Conservation (phyloP, 2,113 vertebrate species). For the Nematolebias whitei region DNA sequence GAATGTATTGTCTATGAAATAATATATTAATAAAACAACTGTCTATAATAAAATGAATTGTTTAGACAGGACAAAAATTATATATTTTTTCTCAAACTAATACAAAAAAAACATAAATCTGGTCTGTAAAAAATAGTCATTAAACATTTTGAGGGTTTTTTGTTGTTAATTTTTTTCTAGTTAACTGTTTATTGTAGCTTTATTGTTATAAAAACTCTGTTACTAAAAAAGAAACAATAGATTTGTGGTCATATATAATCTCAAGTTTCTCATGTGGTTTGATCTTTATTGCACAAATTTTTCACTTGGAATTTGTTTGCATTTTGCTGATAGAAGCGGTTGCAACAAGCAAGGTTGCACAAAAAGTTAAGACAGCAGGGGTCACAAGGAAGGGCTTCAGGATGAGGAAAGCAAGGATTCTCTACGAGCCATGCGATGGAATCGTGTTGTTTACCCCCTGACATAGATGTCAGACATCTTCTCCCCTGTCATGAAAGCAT, state of each 20-base stretch:
- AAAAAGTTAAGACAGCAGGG: slow-evolving; percentile 23
- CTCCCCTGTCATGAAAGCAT: slow-evolving; percentile 85
- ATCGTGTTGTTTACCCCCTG: slow-evolving; percentile 82
- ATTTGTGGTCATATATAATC: background rate
- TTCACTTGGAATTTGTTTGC: slow-evolving; percentile 18
- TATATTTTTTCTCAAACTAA: too few relatives aligned
- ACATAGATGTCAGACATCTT: slow-evolving; percentile 86
- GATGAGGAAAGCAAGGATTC: background rate
- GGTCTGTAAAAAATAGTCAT: too few relatives aligned
- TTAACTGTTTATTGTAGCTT: too few relatives aligned
- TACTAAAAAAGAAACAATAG: too few relatives aligned
- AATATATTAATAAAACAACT: too few relatives aligned
- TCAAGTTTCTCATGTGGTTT: slow-evolving; percentile 45
- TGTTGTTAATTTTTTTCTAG: too few relatives aligned
- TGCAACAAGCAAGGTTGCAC: slow-evolving; percentile 43
- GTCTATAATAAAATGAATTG: too few relatives aligned
- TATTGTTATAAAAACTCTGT: too few relatives aligned
- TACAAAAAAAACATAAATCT: too few relatives aligned
- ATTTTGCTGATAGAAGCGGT: slow-evolving; percentile 32
- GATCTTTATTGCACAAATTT: slow-evolving; percentile 33
- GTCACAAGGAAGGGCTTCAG: slow-evolving; percentile 14
- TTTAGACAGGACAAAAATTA: too few relatives aligned
- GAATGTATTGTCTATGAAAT: too few relatives aligned
- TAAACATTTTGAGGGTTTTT: too few relatives aligned
- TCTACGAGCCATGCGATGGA: slow-evolving; percentile 77